phyloP scores from a whole-genome alignment of 2,888 invertebrate species.

The Dryobota labecula region DNA sequence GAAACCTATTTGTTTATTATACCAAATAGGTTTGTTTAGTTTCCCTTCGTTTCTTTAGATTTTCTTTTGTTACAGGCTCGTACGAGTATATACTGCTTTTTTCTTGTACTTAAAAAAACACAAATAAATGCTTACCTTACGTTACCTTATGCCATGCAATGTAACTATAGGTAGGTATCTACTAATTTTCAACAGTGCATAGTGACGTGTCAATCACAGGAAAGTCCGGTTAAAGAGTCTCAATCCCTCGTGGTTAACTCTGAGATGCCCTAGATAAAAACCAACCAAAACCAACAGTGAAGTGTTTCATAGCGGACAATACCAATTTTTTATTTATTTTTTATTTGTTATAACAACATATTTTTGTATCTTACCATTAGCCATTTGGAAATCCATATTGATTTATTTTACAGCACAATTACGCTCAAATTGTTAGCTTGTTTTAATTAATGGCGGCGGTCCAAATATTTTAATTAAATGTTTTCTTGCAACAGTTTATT shows the following conservation, averaged over 20 bases:
- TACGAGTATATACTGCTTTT: background rate
- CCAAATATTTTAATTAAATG: background rate
- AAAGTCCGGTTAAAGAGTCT: too few relatives aligned
- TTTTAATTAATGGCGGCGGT: background rate
- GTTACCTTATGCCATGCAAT: background rate
- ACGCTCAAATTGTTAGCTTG: background rate
- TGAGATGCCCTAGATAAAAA: too few relatives aligned
- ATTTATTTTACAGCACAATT: background rate
- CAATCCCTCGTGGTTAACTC: too few relatives aligned
- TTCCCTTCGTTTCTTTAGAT: background rate
- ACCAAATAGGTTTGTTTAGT: slow-evolving; percentile 21
- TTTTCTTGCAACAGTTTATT: background rate
- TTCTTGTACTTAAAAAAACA: background rate
- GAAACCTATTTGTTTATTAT: too few relatives aligned
- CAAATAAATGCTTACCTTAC: background rate
- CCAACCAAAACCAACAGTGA: too few relatives aligned
- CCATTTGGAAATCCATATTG: background rate
- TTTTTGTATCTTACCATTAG: background rate
- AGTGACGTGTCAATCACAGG: too few relatives aligned
- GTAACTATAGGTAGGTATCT: background rate
- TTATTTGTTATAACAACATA: background rate
- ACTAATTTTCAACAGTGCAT: background rate
- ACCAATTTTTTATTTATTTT: background rate
- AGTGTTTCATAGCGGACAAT: background rate
- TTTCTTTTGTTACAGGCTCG: background rate